Base-by-base conservation (phyloP, 2,888 invertebrate species). In the Ceratothoa steindachneri region DNA sequence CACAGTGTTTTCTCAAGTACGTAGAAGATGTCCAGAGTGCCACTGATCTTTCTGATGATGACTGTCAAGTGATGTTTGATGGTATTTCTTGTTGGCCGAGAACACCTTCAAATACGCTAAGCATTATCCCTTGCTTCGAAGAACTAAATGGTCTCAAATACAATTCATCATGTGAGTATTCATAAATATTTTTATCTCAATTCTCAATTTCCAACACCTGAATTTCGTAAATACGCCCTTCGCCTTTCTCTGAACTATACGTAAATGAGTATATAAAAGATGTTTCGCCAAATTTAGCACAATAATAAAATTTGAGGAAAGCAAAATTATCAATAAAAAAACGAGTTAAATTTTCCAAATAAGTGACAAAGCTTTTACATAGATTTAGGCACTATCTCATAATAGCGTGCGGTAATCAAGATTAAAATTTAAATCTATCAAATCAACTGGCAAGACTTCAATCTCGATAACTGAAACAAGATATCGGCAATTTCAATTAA, bases 11-110 rank as follows among this genome's bases (percentile, higher is more conserved):
- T 24, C 27, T 22, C 9, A 24, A 60, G 24, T 60, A 22, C 27
- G 60, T 60, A 1, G 24, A 24, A 1, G 60, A 60, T 22, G 24
- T 24, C 12, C 12, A 12, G 24, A 24, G 24, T 24, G 12, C 9
- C 1, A 24, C 60, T 24, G 12, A 22, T 1, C 12, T 22, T 1
- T 60, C 60, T 3, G 3, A 12, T 3, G 3, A 12, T 24, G 2
- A 1, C 12, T 60, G 60, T 60, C 60, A n/a, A 60, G 60, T 60
- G 24, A 60, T 22, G 60, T 60, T 60, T 24, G 60, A 60, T 60
- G 24, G 60, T 3, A 7, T 60, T 60, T 60, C 60, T 24, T 60
- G 55, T 55, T 55, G 55, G 55, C 55, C 55, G 24, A 55, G 19
- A 55, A 55, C 55, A 15, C 55, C 7, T 19, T 5, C 55, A 5